Conservation (phyloP, 2,113 vertebrate genomes). For the Genyomyrus donnyi region DNA sequence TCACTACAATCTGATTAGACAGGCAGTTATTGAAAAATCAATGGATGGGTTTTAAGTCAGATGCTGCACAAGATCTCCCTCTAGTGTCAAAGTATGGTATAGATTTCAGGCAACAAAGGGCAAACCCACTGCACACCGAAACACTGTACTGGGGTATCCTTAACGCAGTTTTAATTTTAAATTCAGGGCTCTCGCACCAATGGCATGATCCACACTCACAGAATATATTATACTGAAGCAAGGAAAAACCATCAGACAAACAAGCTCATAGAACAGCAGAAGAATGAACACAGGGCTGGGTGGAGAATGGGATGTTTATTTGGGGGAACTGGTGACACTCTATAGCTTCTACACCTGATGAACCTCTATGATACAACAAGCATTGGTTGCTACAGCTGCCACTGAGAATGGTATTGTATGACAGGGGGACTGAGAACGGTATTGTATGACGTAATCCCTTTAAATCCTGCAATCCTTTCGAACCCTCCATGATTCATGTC, state of each 20-base stretch:
- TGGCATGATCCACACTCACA: neutral
- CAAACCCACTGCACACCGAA: neutral
- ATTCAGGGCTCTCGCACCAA: neutral
- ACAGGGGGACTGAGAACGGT: neutral
- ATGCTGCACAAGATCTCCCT: conserved; percentile 16
- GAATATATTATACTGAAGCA: neutral
- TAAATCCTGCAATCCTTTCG: neutral
- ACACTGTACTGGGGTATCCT: neutral
- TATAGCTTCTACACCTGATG: neutral
- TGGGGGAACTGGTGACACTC: neutral
- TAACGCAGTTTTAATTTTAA: neutral
- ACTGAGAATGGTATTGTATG: neutral
- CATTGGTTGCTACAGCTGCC: neutral
- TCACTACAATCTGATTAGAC: neutral
- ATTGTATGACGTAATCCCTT: neutral
- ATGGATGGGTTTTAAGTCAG: neutral
- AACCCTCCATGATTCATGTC: neutral
- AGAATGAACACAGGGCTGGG: neutral
- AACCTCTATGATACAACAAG: neutral
- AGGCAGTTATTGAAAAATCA: neutral
- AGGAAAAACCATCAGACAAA: neutral
- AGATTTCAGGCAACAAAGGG: neutral
- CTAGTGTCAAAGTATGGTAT: neutral
- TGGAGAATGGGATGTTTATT: neutral
- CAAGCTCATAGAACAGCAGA: neutral